Percentiles rank a stretch among this genome's conserved stretches.
These are phyloP conservation scores for Apostichopus californicus DNA, from an alignment of 35 echinoderm and acorn worm species.

Conservation along the genomic window DNA sequence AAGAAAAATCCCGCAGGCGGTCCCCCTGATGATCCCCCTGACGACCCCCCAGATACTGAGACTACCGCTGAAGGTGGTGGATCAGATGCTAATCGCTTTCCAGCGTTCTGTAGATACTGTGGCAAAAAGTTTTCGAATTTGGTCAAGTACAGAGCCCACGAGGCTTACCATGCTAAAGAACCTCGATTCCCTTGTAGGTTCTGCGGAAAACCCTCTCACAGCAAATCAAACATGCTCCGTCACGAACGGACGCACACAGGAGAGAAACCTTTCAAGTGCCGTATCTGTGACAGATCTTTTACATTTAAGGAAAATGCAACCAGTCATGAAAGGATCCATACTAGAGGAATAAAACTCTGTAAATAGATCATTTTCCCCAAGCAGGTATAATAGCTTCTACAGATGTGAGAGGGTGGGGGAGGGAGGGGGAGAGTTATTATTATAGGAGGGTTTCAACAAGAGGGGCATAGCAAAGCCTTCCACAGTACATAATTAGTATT, in stretches of 20 bases:
- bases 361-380: neutral
- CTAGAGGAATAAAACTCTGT: neutral
- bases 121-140: constrained; percentile 32
- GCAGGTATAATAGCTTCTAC: too few relatives aligned
- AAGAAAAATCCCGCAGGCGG: neutral
- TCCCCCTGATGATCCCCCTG: neutral
- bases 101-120: constrained; percentile 18
- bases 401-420: too few relatives aligned
- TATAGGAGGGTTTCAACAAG: too few relatives aligned
- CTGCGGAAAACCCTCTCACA: constrained; percentile 32
- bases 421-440: too few relatives aligned
- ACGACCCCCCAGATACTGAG: neutral
- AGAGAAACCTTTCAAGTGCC: constrained; percentile 55
- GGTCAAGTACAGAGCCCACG: constrained; percentile 20
- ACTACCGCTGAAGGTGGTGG: neutral
- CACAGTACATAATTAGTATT: too few relatives aligned
- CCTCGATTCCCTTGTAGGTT: neutral
- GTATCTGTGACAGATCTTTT: constrained; percentile 29
- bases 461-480: too few relatives aligned
- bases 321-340: neutral
- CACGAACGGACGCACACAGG: constrained; percentile 46
- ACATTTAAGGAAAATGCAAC: constrained; percentile 2
- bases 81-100: neutral
- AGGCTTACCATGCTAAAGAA: constrained; percentile 8
- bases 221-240: constrained; percentile 3